Percentiles rank a stretch among this genome's conserved stretches.
Evolutionary conservation across 1,140 invertebrate genomes (phyloP).

Genomic region (Drosophila lini): DNA sequence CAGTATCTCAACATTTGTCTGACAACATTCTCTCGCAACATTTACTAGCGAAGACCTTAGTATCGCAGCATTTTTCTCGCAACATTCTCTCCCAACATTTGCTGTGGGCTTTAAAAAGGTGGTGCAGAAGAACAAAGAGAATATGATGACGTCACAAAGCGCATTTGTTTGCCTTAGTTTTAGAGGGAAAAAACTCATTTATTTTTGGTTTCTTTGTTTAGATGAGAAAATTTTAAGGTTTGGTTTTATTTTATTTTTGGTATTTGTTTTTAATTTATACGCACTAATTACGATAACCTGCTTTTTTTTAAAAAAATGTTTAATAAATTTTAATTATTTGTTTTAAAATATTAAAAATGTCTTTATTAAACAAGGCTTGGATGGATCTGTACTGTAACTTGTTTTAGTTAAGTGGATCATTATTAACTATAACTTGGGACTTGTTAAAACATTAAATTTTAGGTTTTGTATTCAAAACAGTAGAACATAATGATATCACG

Average conservation of each 20-base stretch:
- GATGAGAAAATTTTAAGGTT: neutral
- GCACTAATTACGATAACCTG: no score
- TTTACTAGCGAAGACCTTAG: no score
- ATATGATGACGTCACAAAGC: constrained; percentile 2
- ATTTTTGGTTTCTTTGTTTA: neutral
- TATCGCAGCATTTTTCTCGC: neutral
- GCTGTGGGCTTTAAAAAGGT: neutral
- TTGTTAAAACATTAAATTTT: no score
- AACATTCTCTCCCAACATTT: neutral
- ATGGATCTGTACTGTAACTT: no score
- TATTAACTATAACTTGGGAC: no score
- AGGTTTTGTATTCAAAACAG: neutral
- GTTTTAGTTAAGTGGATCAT: no score
- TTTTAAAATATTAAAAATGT: neutral
- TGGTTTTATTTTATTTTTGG: neutral
- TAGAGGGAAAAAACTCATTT: neutral
- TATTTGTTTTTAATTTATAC: neutral
- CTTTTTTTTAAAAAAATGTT: no score
- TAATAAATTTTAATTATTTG: neutral
- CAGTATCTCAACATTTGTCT: neutral
- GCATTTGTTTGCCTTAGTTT: neutral
- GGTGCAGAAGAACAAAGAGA: neutral
- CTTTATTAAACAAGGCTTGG: neutral
- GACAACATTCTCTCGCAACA: neutral
- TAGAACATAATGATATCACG: neutral